Evolutionary conservation across 2,888 invertebrate genomes (phyloP), one percentile per base, ranked within the genome.

Genomic region (Drosophila maculinotata): DNA sequence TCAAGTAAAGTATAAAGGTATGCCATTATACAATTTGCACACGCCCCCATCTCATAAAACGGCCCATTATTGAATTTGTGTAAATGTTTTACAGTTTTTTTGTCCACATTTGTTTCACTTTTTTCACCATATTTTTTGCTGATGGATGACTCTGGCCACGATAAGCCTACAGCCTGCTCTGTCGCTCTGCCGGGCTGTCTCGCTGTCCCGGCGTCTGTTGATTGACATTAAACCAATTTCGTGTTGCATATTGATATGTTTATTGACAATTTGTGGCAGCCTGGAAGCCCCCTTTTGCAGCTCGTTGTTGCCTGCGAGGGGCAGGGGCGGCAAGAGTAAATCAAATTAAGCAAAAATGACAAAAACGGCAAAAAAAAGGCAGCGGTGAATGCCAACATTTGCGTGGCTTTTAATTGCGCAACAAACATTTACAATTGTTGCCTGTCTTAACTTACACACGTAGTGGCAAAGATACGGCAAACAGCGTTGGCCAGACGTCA

Each of bases 381-480:
- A 58, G 3, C 52, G 38, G 35, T 28, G 53, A 71, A 68, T 76
- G 80, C 39, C 70, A 70, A 58, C 76, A 69, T 76, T 66, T 70
- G 83, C 60, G 41, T 54, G 82, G 45, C 76, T 82, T 82, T 85
- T 85, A 84, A 84, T 85, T 84, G 83, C 80, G 66, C 70, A 80
- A 80, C 85, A 85, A 85, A 84, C 85, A 85, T 82, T 82, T 85
- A 84, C 85, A 85, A 83, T 84, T 82, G 82, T 81, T 77, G 76
- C 54, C 81, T 81, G 84, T 82, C 80, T 81, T 75, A 67, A 81
- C 79, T 75, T 83, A 74, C 80, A 70, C 42, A 52, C 52, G 41
- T 58, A 65, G 79, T 45, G 76, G 56, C 66, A 64, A 71, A 79
- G 60, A 69, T 65, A 69, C 36, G 53, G n/a, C 44, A 14, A 52